Evolutionary conservation across 2,888 invertebrate species (phyloP).

Genomic region (Plusia festucae): DNA sequence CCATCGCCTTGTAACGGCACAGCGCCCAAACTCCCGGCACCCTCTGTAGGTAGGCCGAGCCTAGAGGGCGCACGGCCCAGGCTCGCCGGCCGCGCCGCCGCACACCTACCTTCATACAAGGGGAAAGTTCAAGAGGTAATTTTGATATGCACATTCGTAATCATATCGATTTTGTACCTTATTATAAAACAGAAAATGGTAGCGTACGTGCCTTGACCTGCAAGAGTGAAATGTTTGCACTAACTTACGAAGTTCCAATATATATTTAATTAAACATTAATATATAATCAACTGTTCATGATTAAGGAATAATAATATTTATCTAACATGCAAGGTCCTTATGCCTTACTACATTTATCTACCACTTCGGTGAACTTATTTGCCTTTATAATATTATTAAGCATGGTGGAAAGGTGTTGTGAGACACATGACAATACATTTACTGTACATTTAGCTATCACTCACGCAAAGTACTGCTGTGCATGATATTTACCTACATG

Average conservation of each 20-base stretch:
- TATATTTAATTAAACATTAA: constrained; percentile 46
- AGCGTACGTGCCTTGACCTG: constrained; percentile 66
- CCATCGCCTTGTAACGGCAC: constrained; percentile 67
- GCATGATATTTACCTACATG: constrained; percentile 18
- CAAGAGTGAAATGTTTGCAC: constrained; percentile 74
- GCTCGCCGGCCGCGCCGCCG: constrained; percentile 49
- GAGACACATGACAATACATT: constrained; percentile 13
- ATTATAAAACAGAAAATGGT: constrained; percentile 69
- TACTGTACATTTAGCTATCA: constrained; percentile 20
- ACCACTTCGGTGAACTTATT: constrained; percentile 16
- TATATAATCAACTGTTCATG: constrained; percentile 32
- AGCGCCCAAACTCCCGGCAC: constrained; percentile 59
- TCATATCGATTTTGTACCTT: constrained; percentile 79
- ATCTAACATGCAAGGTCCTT: constrained; percentile 40
- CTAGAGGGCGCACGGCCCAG: constrained; percentile 59
- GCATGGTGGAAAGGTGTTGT: constrained; percentile 33
- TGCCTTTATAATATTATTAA: constrained; percentile 29
- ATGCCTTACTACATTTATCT: constrained; percentile 21
- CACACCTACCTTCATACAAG: constrained; percentile 61
- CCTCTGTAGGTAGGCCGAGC: constrained; percentile 61
- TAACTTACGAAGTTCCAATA: constrained; percentile 68
- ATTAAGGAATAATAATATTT: constrained; percentile 39
- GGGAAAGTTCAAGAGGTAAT: constrained; percentile 82
- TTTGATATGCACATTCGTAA: constrained; percentile 81
- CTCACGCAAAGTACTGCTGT: constrained; percentile 13